phyloP scores from a whole-genome alignment of 2,888 invertebrate genomes.

The Acrocyrtus sp. region DNA sequence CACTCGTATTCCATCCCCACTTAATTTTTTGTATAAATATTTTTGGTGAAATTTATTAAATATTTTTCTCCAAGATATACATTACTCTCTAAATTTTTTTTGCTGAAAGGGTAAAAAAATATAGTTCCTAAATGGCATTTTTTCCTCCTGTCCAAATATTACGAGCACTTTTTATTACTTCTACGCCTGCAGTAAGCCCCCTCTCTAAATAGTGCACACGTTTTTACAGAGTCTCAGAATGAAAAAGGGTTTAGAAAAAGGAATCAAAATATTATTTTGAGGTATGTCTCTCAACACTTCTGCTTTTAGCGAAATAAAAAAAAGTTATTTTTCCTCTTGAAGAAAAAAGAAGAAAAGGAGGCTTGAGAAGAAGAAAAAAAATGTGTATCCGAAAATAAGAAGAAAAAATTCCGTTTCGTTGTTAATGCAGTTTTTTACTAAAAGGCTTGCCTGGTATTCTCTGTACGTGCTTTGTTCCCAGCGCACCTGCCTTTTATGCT shows the following conservation, averaged over 20 bases:
- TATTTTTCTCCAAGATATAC: not conserved
- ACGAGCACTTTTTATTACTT: slow-evolving; percentile 12
- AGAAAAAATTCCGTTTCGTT: not conserved
- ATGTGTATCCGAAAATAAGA: not conserved
- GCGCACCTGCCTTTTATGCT: too few species aligned
- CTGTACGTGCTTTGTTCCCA: too few species aligned
- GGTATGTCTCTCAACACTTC: slow-evolving; percentile 19
- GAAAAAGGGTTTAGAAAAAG: slow-evolving; percentile 7
- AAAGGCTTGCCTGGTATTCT: too few species aligned
- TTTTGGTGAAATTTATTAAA: not conserved
- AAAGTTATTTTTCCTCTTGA: not conserved
- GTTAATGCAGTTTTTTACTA: too few species aligned
- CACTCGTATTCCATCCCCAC: too few species aligned
- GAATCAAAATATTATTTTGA: not conserved
- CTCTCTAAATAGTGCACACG: too few species aligned
- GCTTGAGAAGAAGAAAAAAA: not conserved
- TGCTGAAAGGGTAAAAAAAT: not conserved
- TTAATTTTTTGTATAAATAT: not conserved
- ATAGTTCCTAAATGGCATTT: slow-evolving; percentile 40
- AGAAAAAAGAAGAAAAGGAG: not conserved
- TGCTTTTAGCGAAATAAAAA: not conserved
- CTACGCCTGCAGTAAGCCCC: slow-evolving; percentile 36
- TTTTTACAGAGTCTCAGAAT: too few species aligned
- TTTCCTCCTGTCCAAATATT: slow-evolving; percentile 45
- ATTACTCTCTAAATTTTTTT: not conserved